Conservation (phyloP, 2,113 vertebrate species). For the Perognathus longimembris region DNA sequence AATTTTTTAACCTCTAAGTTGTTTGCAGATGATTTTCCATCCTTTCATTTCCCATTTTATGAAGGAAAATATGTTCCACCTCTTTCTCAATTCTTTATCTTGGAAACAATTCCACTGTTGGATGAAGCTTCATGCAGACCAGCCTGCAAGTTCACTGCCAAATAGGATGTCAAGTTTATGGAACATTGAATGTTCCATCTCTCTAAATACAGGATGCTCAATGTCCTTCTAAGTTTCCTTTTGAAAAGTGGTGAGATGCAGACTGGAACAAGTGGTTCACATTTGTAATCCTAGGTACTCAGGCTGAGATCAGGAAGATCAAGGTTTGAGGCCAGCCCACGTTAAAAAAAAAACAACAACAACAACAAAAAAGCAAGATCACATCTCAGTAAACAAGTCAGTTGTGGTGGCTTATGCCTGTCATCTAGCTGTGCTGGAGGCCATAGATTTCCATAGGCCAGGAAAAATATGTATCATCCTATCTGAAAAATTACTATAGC, state of each 20-base stretch:
- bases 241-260: constrained; percentile 25
- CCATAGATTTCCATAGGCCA: too few species aligned
- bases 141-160: background rate
- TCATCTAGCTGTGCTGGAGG: too few species aligned
- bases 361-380: too few species aligned
- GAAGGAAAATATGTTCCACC: background rate
- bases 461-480: too few species aligned
- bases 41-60: constrained; percentile 10
- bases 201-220: constrained; percentile 18
- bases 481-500: too few species aligned
- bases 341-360: too few species aligned
- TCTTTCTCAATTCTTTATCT: background rate
- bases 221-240: background rate
- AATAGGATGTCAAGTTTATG: background rate
- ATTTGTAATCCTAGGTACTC: too few species aligned
- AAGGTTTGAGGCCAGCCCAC: too few species aligned
- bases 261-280: too few species aligned
- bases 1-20: constrained; percentile 48
- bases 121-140: background rate
- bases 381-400: too few species aligned
- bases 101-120: constrained; percentile 17
- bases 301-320: too few species aligned
- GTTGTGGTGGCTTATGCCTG: too few species aligned
- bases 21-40: constrained; percentile 10
- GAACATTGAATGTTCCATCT: background rate